phyloP scores from a whole-genome alignment of 2,797 vertebrate species.

The Gymnodraco acuticeps region DNA sequence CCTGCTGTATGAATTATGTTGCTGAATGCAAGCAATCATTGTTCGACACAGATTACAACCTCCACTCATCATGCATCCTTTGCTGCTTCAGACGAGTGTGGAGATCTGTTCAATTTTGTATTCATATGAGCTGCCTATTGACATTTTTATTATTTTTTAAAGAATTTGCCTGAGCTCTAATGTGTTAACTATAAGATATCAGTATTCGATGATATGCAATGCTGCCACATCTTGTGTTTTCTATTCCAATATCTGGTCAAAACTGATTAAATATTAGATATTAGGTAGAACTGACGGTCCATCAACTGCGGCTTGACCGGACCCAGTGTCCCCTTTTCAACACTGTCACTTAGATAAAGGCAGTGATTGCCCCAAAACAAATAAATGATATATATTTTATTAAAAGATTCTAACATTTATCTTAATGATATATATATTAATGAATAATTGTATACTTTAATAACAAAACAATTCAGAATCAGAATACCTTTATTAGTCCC shows the following conservation, averaged over 20 bases:
- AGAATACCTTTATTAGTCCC: no score
- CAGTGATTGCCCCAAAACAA: no score
- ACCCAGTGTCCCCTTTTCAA: no score
- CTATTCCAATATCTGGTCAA: neutral
- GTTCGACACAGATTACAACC: slow-evolving; percentile 9
- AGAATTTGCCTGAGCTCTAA: neutral
- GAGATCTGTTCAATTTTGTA: slow-evolving; percentile 1
- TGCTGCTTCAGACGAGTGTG: neutral
- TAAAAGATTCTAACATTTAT: no score
- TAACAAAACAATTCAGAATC: neutral
- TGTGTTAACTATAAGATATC: no score
- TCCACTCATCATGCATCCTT: neutral
- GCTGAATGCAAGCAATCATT: slow-evolving; percentile 20
- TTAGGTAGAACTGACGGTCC: no score
- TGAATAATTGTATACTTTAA: neutral
- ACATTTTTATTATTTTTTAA: neutral
- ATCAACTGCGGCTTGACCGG: no score
- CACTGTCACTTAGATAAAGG: no score
- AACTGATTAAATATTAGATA: neutral
- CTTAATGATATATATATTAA: neutral
- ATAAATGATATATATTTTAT: no score
- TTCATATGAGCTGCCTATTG: neutral
- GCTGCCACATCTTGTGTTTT: neutral
- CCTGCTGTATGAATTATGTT: neutral
- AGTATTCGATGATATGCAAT: neutral